Base-by-base conservation (phyloP, 2,797 vertebrate genomes). In the Aldrovandia affinis region DNA sequence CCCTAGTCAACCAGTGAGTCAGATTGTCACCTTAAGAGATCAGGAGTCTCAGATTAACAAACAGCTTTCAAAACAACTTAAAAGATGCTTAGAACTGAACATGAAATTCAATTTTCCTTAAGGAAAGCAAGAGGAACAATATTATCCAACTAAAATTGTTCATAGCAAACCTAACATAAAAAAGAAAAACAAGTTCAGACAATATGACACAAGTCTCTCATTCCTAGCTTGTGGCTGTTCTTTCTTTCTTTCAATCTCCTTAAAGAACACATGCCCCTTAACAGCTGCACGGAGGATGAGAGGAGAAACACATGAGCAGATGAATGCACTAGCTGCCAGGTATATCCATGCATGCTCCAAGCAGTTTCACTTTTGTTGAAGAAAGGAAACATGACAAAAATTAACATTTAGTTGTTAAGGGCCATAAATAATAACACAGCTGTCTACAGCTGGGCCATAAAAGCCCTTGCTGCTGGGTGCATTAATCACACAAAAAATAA, bases 391-490 rank as follows among this genome's bases (percentile, higher is more conserved):
- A 78, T 59, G 39, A 79, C 81, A 85, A 54, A 80, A 88, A 83
- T 78, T 84, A 78, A 87, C 84, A 89, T 86, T 87, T 86, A 87
- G 83, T 86, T 89, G 86, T 89, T 85, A 83, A 90, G 87, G 91
- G 88, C 80, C 86, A 88, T 87, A 89, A 89, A 89, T 88, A 90
- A 79, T 85, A 89, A 84, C 93, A 92, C 92, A 91, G 89, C 91
- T 89, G 89, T 89, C 79, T 81, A 89, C 85, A 89, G 87, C 89
- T 84, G 85, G 86, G 86, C 88, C 86, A 85, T 87, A 88, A 87
- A 89, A 87, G 86, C 87, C 82, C 85, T 87, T 85, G 83, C 86
- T 89, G 86, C 88, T 84, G 83, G 86, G 85, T 90, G 89, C 89
- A 90, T 88, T 89, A 81, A 81, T 65, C 63, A 84, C 52, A 36